Percentiles rank a stretch among this genome's conserved stretches.
These are phyloP conservation scores for Narcine bancroftii DNA, from an alignment of 2,113 vertebrate genomes.

Conservation along the genomic window DNA sequence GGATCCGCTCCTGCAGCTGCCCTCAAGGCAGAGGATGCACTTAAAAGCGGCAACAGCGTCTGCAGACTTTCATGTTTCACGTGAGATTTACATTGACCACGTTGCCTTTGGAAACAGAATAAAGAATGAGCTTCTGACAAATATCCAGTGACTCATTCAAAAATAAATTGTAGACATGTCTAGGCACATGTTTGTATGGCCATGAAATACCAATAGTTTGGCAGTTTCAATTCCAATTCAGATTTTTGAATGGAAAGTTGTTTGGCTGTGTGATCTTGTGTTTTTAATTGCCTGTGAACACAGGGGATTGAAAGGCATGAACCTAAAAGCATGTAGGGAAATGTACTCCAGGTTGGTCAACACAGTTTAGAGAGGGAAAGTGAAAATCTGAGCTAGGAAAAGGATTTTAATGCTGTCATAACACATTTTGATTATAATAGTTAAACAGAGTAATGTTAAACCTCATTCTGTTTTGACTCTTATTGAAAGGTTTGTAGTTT, in stretches of 20 bases:
- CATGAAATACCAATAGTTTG: too few relatives aligned
- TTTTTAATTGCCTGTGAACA: neutral
- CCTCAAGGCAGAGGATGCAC: too few relatives aligned
- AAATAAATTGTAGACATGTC: neutral
- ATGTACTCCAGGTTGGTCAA: neutral
- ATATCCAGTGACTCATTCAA: neutral
- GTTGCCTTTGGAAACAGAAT: neutral
- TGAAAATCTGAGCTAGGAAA: neutral
- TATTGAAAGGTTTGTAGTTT: conserved; percentile 5
- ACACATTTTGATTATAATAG: neutral
- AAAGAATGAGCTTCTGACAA: neutral
- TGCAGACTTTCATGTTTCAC: too few relatives aligned
- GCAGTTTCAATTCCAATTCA: too few relatives aligned
- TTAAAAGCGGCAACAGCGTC: too few relatives aligned
- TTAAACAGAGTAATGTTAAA: conserved; percentile 4
- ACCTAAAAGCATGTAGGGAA: neutral
- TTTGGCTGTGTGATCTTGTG: neutral
- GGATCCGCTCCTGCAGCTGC: too few relatives aligned
- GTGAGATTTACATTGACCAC: neutral
- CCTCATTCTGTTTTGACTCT: conserved; percentile 20
- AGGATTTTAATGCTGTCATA: neutral
- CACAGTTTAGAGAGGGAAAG: neutral
- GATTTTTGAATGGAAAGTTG: neutral
- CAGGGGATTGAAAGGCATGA: neutral
- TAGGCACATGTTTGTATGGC: too few relatives aligned